Evolutionary conservation across 2,888 invertebrate genomes (phyloP).

Genomic region (Dendrolimus houi): DNA sequence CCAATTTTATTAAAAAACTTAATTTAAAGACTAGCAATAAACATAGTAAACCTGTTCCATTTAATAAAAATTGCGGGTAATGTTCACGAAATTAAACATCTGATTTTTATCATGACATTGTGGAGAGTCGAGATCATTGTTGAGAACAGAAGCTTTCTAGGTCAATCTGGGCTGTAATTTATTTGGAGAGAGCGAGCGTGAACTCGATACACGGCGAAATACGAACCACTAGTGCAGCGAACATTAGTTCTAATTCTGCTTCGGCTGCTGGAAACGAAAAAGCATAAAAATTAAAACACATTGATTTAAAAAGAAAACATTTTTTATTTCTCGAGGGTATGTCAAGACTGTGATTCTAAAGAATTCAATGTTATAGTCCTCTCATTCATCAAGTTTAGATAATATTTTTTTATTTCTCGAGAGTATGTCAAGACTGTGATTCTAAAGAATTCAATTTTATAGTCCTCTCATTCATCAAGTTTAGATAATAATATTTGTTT

Average conservation of each 20-base stretch:
- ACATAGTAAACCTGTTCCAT: background rate
- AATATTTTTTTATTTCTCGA: too few species aligned
- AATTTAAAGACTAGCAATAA: background rate
- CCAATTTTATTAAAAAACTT: too few species aligned
- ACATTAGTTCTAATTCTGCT: constrained; percentile 2
- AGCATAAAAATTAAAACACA: background rate
- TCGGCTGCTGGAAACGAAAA: background rate
- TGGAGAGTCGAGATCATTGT: constrained; percentile 31
- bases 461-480: too few species aligned
- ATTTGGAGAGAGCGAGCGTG: constrained; percentile 49
- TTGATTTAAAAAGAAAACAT: too few species aligned
- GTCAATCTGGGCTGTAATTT: constrained; percentile 60
- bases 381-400: too few species aligned
- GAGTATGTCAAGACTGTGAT: too few species aligned
- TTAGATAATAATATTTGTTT: too few species aligned
- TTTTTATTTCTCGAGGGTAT: too few species aligned
- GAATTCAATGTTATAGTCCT: too few species aligned
- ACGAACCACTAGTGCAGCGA: constrained; percentile 26
- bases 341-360: too few species aligned
- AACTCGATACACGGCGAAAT: constrained; percentile 38
- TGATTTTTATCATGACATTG: constrained; percentile 1
- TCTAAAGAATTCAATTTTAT: too few species aligned
- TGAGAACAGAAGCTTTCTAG: constrained; percentile 45
- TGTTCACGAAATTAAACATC: constrained; percentile 3
- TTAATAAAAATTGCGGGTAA: background rate